Evolutionary conservation across 2,888 invertebrate genomes (phyloP).

Genomic region (Phyto melanocephala): DNA sequence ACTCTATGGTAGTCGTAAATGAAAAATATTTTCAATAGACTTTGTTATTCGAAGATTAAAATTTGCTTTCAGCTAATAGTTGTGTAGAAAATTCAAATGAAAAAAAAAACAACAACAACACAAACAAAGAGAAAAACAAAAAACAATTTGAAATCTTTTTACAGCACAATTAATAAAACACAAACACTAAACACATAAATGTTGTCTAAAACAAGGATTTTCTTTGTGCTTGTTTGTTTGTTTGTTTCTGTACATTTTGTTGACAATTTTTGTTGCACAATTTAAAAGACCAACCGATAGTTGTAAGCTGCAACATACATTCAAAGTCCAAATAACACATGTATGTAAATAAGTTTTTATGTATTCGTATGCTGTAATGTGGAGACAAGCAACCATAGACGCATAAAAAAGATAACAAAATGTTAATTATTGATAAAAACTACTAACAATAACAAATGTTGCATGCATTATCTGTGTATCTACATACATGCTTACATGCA

Average conservation of each 20-base stretch:
- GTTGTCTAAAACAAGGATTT: not conserved
- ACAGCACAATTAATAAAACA: slow-evolving; percentile 41
- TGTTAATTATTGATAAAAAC: slow-evolving; percentile 70
- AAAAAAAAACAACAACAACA: not conserved
- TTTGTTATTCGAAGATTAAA: slow-evolving; percentile 24
- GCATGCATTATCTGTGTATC: not conserved
- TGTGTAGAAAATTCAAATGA: not conserved
- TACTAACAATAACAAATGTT: slow-evolving; percentile 41
- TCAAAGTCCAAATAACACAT: too few relatives aligned
- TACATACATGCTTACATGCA: slow-evolving; percentile 22
- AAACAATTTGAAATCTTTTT: slow-evolving; percentile 33
- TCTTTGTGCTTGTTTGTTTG: not conserved
- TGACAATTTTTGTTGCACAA: slow-evolving; percentile 29
- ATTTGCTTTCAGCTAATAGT: slow-evolving; percentile 32
- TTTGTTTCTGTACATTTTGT: not conserved
- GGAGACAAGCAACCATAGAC: slow-evolving; percentile 36
- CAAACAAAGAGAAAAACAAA: not conserved
- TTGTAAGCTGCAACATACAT: not conserved
- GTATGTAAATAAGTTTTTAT: not conserved
- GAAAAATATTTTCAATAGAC: slow-evolving; percentile 16
- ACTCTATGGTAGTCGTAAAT: not conserved
- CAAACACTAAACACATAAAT: not conserved
- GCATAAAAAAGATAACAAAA: slow-evolving; percentile 68
- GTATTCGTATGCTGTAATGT: slow-evolving; percentile 1
- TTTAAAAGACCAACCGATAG: slow-evolving; percentile 14